phyloP scores from a whole-genome alignment of 2,888 invertebrate species.

The Alitta virens region DNA sequence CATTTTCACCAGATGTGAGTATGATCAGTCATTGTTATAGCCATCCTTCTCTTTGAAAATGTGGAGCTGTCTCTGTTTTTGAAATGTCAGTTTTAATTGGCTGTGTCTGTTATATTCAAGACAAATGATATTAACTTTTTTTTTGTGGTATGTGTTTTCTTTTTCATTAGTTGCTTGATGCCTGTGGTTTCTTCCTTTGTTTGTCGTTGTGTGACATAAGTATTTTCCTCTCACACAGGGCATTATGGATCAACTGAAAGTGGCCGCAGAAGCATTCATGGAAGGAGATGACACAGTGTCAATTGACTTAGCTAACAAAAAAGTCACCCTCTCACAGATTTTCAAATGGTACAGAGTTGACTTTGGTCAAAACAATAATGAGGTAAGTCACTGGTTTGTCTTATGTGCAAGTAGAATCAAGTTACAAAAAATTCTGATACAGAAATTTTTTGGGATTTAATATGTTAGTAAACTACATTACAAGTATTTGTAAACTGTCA shows the following conservation, averaged over 20 bases:
- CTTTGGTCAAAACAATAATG: constrained; percentile 52
- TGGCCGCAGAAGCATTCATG: constrained; percentile 52
- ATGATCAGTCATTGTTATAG: not conserved
- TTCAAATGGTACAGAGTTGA: constrained; percentile 60
- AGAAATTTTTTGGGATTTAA: no score
- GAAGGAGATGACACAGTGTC: constrained; percentile 54
- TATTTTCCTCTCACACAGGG: constrained; percentile 38
- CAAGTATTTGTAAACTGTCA: no score
- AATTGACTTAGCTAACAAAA: constrained; percentile 48
- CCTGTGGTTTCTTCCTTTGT: no score
- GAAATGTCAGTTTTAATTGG: not conserved
- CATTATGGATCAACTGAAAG: constrained; percentile 41
- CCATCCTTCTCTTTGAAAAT: no score
- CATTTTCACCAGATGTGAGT: constrained; percentile 54
- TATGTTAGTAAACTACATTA: no score
- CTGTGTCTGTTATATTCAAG: not conserved
- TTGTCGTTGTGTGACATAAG: no score
- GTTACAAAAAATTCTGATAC: no score
- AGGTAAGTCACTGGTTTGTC: constrained; percentile 32
- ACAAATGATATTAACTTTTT: not conserved
- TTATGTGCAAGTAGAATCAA: no score
- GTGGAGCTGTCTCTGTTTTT: no score
- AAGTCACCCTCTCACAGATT: constrained; percentile 55
- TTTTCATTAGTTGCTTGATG: no score
- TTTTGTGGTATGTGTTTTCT: no score